Percentiles rank a stretch among this genome's conserved stretches.
Evolutionary conservation across 2,888 invertebrate genomes (phyloP).

Genomic region (Napeogenes inachia): DNA sequence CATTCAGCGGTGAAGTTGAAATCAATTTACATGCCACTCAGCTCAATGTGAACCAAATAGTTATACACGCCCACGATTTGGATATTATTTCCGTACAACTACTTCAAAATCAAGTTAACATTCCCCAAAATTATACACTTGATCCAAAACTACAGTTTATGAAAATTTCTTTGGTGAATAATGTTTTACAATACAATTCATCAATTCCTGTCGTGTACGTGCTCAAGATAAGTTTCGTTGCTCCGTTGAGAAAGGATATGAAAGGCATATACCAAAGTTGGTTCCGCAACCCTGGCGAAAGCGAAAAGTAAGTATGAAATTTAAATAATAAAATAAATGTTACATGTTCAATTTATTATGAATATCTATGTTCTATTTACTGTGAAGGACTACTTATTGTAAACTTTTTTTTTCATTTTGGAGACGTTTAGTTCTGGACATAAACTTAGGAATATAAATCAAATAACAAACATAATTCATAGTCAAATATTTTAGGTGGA

Average conservation of each 20-base stretch:
- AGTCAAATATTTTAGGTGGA: conserved; percentile 56
- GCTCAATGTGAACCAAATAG: conserved; percentile 48
- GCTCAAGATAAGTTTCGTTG: conserved; percentile 47
- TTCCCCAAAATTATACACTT: conserved; percentile 30
- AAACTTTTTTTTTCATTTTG: too few species aligned
- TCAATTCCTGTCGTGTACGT: conserved; percentile 38
- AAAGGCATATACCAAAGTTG: conserved; percentile 66
- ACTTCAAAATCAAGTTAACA: conserved; percentile 43
- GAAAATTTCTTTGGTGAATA: conserved; percentile 36
- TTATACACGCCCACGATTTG: conserved; percentile 54
- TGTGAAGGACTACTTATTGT: too few species aligned
- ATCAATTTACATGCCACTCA: conserved; percentile 55
- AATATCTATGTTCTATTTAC: too few species aligned
- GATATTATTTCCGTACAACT: conserved; percentile 51
- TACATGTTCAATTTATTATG: too few species aligned
- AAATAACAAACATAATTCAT: not conserved
- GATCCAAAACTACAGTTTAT: conserved; percentile 49
- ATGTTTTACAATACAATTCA: conserved; percentile 40
- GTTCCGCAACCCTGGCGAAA: conserved; percentile 44
- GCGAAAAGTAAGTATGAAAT: conserved; percentile 1
- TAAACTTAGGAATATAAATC: not conserved
- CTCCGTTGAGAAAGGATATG: conserved; percentile 58
- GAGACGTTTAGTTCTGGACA: too few species aligned
- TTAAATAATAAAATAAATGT: not conserved
- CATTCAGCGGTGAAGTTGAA: conserved; percentile 54